Percentiles rank a stretch among this genome's conserved stretches.
Conservation (phyloP, 2,888 invertebrate genomes). For the Chydorus sphaericus region DNA sequence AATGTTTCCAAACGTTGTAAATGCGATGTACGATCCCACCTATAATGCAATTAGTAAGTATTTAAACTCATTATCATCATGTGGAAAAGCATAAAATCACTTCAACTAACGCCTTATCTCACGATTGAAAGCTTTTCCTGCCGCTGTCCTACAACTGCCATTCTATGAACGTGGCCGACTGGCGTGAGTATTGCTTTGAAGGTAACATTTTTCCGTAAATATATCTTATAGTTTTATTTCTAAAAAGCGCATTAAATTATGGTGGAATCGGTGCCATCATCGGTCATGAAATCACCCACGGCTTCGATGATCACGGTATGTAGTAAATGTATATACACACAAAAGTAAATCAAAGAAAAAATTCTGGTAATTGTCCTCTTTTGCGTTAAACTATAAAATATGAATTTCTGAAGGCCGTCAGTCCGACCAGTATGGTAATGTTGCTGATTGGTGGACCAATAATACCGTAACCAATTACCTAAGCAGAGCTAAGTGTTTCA, state of each 20-base stretch:
- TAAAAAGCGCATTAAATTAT: conserved; percentile 56
- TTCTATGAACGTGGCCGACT: conserved; percentile 81
- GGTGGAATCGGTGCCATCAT: conserved; percentile 83
- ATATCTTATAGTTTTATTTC: too few relatives aligned
- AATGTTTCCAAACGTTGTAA: conserved; percentile 33
- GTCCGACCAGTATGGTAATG: conserved; percentile 79
- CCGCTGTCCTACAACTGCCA: conserved; percentile 79
- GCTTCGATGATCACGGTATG: conserved; percentile 24
- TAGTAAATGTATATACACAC: neutral
- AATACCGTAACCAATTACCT: conserved; percentile 67
- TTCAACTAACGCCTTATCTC: too few relatives aligned
- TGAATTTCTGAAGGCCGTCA: conserved; percentile 81
- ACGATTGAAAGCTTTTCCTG: conserved; percentile 71
- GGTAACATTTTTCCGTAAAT: conserved; percentile 14
- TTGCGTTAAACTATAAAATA: too few relatives aligned
- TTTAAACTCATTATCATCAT: too few relatives aligned
- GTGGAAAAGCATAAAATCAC: too few relatives aligned
- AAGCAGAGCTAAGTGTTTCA: conserved; percentile 63
- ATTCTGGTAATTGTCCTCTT: too few relatives aligned
- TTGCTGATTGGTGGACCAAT: conserved; percentile 84
- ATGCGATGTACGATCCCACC: conserved; percentile 40
- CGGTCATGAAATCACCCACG: conserved; percentile 80
- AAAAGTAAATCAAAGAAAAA: neutral
- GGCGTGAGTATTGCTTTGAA: conserved; percentile 43
- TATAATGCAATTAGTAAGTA: conserved; percentile 37